Evolutionary conservation across 1,140 invertebrate genomes (phyloP), one percentile per base, ranked within the genome.

Genomic region (Zaprionus africanus): DNA sequence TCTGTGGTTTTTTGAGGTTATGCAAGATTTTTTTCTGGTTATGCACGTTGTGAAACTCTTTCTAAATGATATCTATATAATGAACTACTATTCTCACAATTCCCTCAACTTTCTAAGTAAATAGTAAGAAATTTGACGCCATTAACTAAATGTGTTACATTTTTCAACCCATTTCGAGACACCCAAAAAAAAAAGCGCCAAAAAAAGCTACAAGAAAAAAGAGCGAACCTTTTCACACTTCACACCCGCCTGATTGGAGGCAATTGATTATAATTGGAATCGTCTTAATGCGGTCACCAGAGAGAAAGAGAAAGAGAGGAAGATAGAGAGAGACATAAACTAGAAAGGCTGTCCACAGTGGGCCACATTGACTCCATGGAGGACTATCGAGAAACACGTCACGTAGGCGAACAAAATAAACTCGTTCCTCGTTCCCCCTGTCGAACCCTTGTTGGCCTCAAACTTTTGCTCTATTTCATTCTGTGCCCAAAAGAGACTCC

Each of bases 251-350:
- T 75, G 77, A 83, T 88, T 72, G 83, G 36, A 80, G 76, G 73
- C 83, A 80, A 87, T 87, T 87, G 84, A 84, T 81, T 81, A 81
- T 88, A 87, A 87, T 87, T 87, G 85, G 84, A 87, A 90, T 75
- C 38, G 75, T 36, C 71, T 72, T 82, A 74, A 87, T 87, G 64
- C 71, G 76, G 75, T 64, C 70, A 84, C 56, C 78, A 65, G 66
- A 57, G 77, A 71, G 64, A 76, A 19, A 31, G 1, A 19, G 13
- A 61, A 6, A n/a, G 22, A 60, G 24, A 22, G 22, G 22, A 6
- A 13, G 13, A 13, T 19, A 60, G 60, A 36, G 4, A 56, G 5
- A 71, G n/a, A 66, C 56, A 65, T 59, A 26, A 75, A 72, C 68
- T 67, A 63, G 51, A 51, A 38, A 22, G 11, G 17, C 46, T 19